Base-by-base conservation (phyloP, 1,140 invertebrate species). In the Acromyrmex echinatior region DNA sequence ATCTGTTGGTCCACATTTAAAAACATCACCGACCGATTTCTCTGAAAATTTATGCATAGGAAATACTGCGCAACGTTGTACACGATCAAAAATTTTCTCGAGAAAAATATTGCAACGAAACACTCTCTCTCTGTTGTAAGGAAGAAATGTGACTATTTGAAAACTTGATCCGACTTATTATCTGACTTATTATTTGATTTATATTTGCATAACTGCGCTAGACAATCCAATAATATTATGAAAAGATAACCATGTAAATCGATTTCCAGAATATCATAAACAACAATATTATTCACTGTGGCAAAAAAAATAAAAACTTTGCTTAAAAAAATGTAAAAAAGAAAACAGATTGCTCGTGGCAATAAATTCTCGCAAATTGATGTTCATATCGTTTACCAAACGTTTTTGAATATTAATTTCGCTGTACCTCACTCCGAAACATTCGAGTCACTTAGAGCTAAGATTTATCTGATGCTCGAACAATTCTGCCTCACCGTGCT, bases 401-500 rank as follows among this genome's bases (percentile, higher is more conserved):
- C 14, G 25, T 84, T 76, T 62, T 28, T 65, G 35, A 71, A 81
- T 81, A 82, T 74, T 82, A 62, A 25, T 62, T 10, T 49, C 56
- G 12, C 56, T 9, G 21, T 70, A 58, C 62, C 39, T 84, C 18
- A 6, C 9, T 12, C 2, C 25, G 60, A 62, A 74, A 16, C 56
- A 49, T 45, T 62, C n/a, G 56, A 84, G 80, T 68, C 56, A 76
- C 28, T 84, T 84, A 84, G 16, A 84, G 25, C 39, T 35, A 84
- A 74, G 70, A 84, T 84, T 84, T 84, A 84, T 84, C 56, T 62
- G 39, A 84, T 56, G 25, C 39, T 12, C 18, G 39, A 74, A 51
- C 80, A 84, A 78, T 79, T 82, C 73, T 16, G 53, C 12, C 12
- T 31, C 56, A 21, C 16, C 25, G n/a, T 31, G 28, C 60, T 66